A percentile compares a stretch with the other conserved stretches of the same genome.
Conservation (phyloP, 1,140 invertebrate species). For the Ostrea denselamellosa region DNA sequence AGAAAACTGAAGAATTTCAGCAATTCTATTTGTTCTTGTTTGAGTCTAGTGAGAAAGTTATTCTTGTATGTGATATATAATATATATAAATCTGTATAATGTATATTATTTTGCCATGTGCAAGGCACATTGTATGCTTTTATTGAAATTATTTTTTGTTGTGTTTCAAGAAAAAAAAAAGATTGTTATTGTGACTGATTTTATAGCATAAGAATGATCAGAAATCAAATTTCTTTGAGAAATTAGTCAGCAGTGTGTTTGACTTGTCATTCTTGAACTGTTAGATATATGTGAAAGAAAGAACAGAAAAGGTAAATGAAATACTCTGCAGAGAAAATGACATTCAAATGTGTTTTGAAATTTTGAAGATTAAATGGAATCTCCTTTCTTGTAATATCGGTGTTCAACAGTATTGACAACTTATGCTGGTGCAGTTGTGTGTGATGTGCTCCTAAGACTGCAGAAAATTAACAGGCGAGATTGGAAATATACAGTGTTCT, state of each 20-base stretch:
- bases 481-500: not conserved
- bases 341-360: conserved; percentile 40
- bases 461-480: not conserved
- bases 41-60: conserved; percentile 37
- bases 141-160: conserved; percentile 40
- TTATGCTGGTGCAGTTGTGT: not conserved
- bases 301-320: conserved; percentile 35
- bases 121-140: conserved; percentile 39
- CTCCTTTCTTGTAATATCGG: conserved; percentile 24
- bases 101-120: conserved; percentile 39
- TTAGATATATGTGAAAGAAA: conserved; percentile 23
- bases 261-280: conserved; percentile 31
- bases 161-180: conserved; percentile 38
- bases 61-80: conserved; percentile 40
- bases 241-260: conserved; percentile 32
- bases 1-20: conserved; percentile 36
- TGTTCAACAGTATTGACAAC: not conserved
- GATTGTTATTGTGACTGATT: conserved; percentile 38
- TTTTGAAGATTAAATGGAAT: conserved; percentile 39
- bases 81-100: conserved; percentile 39
- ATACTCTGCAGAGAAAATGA: conserved; percentile 37
- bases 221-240: conserved; percentile 38
- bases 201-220: conserved; percentile 38
- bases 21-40: conserved; percentile 34
- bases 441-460: not conserved